phyloP scores from a whole-genome alignment of 2,797 vertebrate genomes.

The Tragelaphus eurycerus region DNA sequence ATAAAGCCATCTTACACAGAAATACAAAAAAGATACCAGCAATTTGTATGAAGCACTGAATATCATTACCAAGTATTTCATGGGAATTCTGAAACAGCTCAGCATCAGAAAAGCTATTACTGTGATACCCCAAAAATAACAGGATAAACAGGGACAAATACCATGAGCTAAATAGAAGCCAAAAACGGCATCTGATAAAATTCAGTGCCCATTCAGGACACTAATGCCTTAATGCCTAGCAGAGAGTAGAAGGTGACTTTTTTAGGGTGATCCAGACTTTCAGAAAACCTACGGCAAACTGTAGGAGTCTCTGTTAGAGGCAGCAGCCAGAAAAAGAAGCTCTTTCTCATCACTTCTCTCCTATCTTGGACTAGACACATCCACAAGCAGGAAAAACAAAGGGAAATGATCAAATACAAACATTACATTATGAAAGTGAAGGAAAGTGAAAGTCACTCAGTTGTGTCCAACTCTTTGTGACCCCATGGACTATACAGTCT shows the following conservation, averaged over 20 bases:
- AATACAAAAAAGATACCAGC: not conserved
- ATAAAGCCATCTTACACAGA: not conserved
- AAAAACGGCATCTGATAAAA: not conserved
- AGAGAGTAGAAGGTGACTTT: not conserved
- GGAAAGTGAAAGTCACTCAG: rapidly evolving
- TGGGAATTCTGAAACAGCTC: not conserved
- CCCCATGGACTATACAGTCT: not conserved
- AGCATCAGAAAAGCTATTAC: not conserved
- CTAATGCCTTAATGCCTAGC: not conserved
- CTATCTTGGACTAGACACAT: not conserved
- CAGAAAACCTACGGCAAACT: not conserved
- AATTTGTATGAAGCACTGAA: rapidly evolving
- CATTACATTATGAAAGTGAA: not conserved
- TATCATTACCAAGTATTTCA: not conserved
- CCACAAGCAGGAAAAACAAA: not conserved
- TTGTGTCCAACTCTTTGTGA: not conserved
- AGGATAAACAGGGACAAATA: not conserved
- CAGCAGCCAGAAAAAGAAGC: rapidly evolving
- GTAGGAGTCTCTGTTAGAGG: rapidly evolving
- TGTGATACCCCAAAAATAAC: not conserved
- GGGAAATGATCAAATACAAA: not conserved
- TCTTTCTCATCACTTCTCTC: not conserved
- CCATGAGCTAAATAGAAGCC: not conserved
- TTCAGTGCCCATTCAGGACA: not conserved
- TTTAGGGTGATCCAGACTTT: not conserved